phyloP scores from a whole-genome alignment of 1,140 invertebrate species.

The Cotesia glomerata region DNA sequence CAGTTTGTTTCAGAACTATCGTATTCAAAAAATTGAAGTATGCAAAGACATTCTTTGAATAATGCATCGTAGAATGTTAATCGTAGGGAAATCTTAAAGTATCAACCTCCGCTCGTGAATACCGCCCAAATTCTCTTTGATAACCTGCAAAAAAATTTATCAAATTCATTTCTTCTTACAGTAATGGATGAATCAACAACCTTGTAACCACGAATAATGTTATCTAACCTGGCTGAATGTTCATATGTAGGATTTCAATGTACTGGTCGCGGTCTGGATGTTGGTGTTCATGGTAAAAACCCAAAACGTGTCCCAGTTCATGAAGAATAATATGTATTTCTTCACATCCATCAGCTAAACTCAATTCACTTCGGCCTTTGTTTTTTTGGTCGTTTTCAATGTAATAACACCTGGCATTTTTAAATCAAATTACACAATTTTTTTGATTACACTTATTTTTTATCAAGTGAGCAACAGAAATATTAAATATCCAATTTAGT shows the following conservation, averaged over 20 bases:
- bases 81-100: slow-evolving; percentile 95
- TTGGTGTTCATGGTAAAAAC: slow-evolving; percentile 99
- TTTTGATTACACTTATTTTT: no score
- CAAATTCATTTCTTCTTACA: no score
- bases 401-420: no score
- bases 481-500: slow-evolving; percentile 76
- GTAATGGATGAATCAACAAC: not conserved
- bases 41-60: slow-evolving; percentile 96
- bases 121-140: no score
- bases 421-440: no score
- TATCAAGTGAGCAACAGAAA: no score
- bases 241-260: slow-evolving; percentile 91
- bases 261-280: slow-evolving; percentile 93
- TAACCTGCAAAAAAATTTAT: no score
- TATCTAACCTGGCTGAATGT: slow-evolving; percentile 93
- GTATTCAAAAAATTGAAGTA: slow-evolving; percentile 95
- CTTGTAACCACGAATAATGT: slow-evolving; percentile 80
- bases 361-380: slow-evolving; percentile 95
- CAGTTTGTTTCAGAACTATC: slow-evolving; percentile 85
- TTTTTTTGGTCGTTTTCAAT: slow-evolving; percentile 72
- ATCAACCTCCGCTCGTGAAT: slow-evolving; percentile 91
- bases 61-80: slow-evolving; percentile 98
- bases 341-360: slow-evolving; percentile 98
- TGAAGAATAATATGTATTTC: slow-evolving; percentile 99
- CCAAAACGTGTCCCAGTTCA: slow-evolving; percentile 97